Evolutionary conservation across 2,113 vertebrate species (phyloP), one percentile per base, ranked within the genome.

Genomic region (Globicephala melas): DNA sequence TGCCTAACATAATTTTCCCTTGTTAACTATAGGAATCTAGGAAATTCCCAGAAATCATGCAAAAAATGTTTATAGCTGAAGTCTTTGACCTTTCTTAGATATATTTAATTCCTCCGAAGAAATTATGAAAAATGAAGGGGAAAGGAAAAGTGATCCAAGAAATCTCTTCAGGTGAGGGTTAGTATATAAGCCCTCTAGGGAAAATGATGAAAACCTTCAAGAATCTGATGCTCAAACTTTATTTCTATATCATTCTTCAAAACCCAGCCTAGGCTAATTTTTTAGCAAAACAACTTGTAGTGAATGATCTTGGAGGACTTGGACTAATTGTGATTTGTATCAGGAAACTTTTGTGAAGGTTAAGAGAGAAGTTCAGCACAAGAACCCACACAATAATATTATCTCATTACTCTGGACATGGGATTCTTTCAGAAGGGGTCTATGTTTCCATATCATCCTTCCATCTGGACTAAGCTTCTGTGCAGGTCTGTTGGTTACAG

Each of bases 61-160:
- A 76, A 71, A 74, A 94, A 77, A 63, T 3, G 85, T 25, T 38
- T 47, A 44, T 23, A 50, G 13, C 26, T 76, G 21, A 87, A 50
- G 31, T 77, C 13, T 84, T 71, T 17, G 36, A 38, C 20, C 63
- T 92, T 82, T 74, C n/a, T 70, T 70, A 91, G 55, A 58, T 58
- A 73, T 95, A 94, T 96, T 96, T 98, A 98, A 98, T 98, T 98
- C 89, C 89, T 81, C 25, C 97, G 97, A 98, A 98, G 90, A 98
- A 98, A 94, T 95, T 97, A 89, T 81, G 92, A 97, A 83, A 95
- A 97, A 41, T 90, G 91, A 91, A 96, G 97, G 44, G 88, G 80
- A 97, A 98, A 96, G 88, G 81, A 89, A 98, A 97, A 97, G 80
- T 97, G 89, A 97, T 73, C 90, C 96, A 96, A 96, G 96, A 97